Evolutionary conservation across 2,113 vertebrate species (phyloP).

Genomic region (Cricetomys ansorgei): DNA sequence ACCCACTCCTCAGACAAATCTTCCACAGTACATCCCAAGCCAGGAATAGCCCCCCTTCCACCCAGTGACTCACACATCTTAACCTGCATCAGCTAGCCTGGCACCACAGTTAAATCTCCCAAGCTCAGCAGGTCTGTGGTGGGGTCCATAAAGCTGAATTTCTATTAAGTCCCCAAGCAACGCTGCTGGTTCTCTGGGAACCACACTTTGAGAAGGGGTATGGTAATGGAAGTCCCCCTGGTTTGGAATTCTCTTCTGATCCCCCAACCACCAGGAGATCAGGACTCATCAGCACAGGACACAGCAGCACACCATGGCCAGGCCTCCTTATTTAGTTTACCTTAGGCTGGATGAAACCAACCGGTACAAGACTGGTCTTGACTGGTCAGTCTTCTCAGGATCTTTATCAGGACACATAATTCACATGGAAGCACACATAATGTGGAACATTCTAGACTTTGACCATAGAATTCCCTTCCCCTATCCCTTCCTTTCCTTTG

Average conservation of each 20-base stretch:
- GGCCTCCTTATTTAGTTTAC: not conserved
- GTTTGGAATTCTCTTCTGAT: not conserved
- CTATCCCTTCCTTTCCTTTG: not conserved
- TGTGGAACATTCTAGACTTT: not conserved
- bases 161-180: not conserved
- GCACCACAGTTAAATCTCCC: not conserved
- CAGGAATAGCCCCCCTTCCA: not conserved
- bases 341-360: slow-evolving; percentile 13
- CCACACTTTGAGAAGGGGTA: not conserved
- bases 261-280: not conserved
- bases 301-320: not conserved
- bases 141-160: not conserved
- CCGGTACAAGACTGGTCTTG: not conserved
- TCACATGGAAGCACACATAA: not conserved
- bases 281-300: not conserved
- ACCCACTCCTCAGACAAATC: not conserved
- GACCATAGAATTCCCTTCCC: not conserved
- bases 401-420: not conserved
- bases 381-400: not conserved
- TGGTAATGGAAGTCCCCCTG: not conserved
- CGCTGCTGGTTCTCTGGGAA: not conserved
- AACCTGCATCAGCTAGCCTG: not conserved
- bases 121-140: not conserved
- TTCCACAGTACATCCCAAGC: not conserved
- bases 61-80: not conserved